Percentiles rank a stretch among this genome's conserved stretches.
These are phyloP conservation scores for Diabrotica virgifera DNA, from an alignment of 1,140 invertebrate genomes.

Conservation along the genomic window DNA sequence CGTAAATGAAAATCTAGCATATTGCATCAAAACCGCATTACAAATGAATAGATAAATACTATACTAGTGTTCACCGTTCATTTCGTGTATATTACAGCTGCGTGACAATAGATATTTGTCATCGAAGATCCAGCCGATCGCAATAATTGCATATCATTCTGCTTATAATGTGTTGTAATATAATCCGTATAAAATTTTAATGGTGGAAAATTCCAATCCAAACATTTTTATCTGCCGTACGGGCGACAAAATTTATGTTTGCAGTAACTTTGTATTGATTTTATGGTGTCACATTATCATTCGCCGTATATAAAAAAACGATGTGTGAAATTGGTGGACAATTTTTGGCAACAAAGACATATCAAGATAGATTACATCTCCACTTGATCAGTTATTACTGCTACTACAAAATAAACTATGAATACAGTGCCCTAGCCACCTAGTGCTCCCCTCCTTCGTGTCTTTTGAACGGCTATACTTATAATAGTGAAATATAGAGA, in stretches of 20 bases:
- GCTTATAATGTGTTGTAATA: slow-evolving; percentile 1
- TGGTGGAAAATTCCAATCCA: slow-evolving; percentile 2
- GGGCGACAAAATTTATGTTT: slow-evolving; percentile 2
- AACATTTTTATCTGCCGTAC: neutral
- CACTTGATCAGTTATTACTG: no score
- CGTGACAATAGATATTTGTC: slow-evolving; percentile 1
- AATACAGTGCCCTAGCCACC: no score
- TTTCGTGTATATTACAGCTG: neutral
- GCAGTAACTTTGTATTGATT: neutral
- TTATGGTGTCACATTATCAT: slow-evolving; percentile 3
- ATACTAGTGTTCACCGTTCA: neutral
- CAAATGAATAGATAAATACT: neutral
- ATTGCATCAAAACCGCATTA: neutral
- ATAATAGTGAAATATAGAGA: no score
- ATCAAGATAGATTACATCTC: no score
- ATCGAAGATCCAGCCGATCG: neutral
- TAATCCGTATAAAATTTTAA: slow-evolving; percentile 3
- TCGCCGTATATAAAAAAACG: neutral
- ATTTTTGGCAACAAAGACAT: neutral
- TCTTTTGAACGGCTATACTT: no score
- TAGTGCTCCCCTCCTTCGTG: no score
- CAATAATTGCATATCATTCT: neutral
- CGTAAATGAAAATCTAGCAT: neutral
- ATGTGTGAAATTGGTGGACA: neutral
- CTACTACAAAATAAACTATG: no score